These are phyloP conservation scores for Euwallacea similis DNA, from an alignment of 1,140 invertebrate species.

Conservation along the genomic window DNA sequence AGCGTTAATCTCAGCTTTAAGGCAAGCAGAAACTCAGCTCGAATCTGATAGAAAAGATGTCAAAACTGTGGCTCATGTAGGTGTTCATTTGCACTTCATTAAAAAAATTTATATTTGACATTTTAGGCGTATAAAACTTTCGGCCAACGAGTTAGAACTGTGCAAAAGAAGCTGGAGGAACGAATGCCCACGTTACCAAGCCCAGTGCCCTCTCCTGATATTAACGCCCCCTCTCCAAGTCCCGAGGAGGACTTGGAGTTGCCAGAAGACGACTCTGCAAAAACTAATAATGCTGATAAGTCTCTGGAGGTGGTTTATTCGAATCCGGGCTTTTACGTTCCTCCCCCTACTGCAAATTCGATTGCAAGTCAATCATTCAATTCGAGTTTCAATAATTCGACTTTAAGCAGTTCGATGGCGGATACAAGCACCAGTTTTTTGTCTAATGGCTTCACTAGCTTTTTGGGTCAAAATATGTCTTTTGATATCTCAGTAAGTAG, in stretches of 20 bases:
- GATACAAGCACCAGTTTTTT: conserved; percentile 41
- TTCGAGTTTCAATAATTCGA: conserved; percentile 15
- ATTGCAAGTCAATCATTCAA: conserved; percentile 17
- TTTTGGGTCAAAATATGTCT: conserved; percentile 52
- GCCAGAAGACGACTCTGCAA: conserved; percentile 57
- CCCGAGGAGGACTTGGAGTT: conserved; percentile 77
- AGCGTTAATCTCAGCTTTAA: conserved; percentile 72
- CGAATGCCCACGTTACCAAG: conserved; percentile 64
- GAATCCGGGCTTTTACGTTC: conserved; percentile 51
- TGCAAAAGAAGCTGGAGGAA: conserved; percentile 84
- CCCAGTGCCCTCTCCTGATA: conserved; percentile 73
- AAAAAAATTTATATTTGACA: neutral
- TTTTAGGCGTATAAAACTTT: conserved; percentile 89
- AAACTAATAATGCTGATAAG: neutral
- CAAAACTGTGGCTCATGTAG: conserved; percentile 89
- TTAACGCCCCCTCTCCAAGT: conserved; percentile 82
- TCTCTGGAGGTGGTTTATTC: conserved; percentile 1
- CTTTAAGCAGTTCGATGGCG: conserved; percentile 16
- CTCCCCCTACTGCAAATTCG: conserved; percentile 34
- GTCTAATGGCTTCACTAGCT: conserved; percentile 53
- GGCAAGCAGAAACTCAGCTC: conserved; percentile 83
- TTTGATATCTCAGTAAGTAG: conserved; percentile 54
- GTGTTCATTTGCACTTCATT: conserved; percentile 49
- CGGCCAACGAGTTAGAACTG: conserved; percentile 78
- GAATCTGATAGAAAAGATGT: conserved; percentile 88